A percentile compares a stretch with the other conserved stretches of the same genome.
These are phyloP conservation scores for Craseonycteris thonglongyai DNA, from an alignment of 2,113 vertebrate species.

Conservation along the genomic window DNA sequence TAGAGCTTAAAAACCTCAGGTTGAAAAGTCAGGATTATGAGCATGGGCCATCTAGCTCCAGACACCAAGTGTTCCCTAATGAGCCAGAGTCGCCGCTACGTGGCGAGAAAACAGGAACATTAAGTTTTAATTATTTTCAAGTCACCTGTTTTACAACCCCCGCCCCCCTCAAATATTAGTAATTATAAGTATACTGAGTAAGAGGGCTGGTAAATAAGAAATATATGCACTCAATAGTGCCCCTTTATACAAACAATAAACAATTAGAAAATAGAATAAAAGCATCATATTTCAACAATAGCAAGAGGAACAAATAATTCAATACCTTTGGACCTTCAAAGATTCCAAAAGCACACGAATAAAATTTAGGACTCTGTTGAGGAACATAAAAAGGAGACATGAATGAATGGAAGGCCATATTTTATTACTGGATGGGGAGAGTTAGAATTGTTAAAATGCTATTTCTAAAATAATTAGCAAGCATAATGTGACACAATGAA, in stretches of 20 bases:
- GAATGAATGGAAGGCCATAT: not conserved
- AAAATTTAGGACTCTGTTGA: not conserved
- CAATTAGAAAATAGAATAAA: not conserved
- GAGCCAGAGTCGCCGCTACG: not conserved
- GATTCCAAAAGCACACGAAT: not conserved
- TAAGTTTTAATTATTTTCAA: not conserved
- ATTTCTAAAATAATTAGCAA: not conserved
- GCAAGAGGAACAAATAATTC: not conserved
- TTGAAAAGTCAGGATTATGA: not conserved
- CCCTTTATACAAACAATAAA: not conserved
- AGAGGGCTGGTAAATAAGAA: not conserved
- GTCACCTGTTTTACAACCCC: not conserved
- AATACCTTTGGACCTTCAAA: not conserved
- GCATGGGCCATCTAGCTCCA: rapidly evolving
- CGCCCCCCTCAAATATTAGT: no score
- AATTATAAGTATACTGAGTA: not conserved
- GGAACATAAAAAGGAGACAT: not conserved
- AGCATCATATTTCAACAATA: not conserved
- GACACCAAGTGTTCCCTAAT: not conserved
- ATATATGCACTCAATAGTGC: not conserved
- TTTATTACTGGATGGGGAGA: not conserved
- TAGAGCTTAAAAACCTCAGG: not conserved
- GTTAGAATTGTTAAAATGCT: not conserved
- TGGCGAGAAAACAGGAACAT: not conserved
- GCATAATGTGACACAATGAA: not conserved